These are phyloP conservation scores for Hyles euphorbiae DNA, from an alignment of 1,140 invertebrate species.

Conservation along the genomic window DNA sequence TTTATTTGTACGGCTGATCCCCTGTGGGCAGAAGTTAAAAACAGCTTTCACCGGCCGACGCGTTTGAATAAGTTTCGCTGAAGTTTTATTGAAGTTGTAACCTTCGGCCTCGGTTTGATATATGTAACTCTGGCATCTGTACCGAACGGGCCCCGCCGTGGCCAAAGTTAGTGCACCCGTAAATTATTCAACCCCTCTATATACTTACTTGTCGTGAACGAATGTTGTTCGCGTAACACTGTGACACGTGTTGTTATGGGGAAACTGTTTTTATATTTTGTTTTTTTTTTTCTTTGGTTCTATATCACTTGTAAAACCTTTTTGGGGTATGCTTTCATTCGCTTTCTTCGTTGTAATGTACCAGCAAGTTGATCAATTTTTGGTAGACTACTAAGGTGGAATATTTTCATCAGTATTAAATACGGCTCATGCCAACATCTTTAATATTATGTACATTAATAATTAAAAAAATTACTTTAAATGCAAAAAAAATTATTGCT, in stretches of 20 bases:
- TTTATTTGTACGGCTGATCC: slow-evolving; percentile 68
- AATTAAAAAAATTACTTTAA: too few species aligned
- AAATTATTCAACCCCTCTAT: slow-evolving; percentile 70
- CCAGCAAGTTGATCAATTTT: too few species aligned
- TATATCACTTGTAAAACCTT: too few species aligned
- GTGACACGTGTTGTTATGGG: slow-evolving; percentile 33
- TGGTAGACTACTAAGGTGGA: too few species aligned
- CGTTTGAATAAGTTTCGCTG: slow-evolving; percentile 71
- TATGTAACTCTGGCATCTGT: slow-evolving; percentile 61
- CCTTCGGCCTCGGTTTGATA: slow-evolving; percentile 64
- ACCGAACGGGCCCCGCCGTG: slow-evolving; percentile 40
- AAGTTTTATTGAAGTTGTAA: slow-evolving; percentile 75
- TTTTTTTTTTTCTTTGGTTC: too few species aligned
- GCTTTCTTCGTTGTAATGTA: too few species aligned
- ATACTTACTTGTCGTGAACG: slow-evolving; percentile 49
- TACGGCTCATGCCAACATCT: too few species aligned
- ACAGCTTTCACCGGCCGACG: slow-evolving; percentile 73
- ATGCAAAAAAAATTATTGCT: too few species aligned
- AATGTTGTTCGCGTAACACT: slow-evolving; percentile 43
- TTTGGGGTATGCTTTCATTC: too few species aligned
- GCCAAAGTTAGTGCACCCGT: slow-evolving; percentile 65
- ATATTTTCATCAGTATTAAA: too few species aligned
- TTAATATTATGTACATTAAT: too few species aligned
- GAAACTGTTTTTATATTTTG: slow-evolving; percentile 3
- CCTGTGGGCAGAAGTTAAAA: slow-evolving; percentile 66